Evolutionary conservation across 1,140 invertebrate species (phyloP).

Genomic region (Zaprionus africanus): DNA sequence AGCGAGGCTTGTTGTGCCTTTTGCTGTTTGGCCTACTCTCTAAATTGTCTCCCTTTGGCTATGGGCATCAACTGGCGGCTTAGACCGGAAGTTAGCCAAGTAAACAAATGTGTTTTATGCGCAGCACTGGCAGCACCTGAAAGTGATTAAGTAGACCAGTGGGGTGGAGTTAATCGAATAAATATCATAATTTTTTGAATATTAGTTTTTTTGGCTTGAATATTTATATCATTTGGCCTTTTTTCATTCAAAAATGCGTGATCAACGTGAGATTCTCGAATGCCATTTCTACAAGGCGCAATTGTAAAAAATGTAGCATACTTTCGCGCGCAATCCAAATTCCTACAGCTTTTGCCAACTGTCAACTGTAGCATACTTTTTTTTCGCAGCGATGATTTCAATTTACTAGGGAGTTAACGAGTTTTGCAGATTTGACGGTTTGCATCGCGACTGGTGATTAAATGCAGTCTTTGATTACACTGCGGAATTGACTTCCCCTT

Average conservation of each 20-base stretch:
- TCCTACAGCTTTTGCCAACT: not conserved
- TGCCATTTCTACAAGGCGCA: not conserved
- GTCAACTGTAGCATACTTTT: not conserved
- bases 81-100: slow-evolving; percentile 35
- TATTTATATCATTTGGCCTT: too few relatives aligned
- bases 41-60: slow-evolving; percentile 2
- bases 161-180: too few relatives aligned
- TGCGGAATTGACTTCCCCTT: not conserved
- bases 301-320: not conserved
- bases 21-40: slow-evolving; percentile 65
- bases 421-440: not conserved
- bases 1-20: slow-evolving; percentile 42
- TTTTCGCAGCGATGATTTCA: not conserved
- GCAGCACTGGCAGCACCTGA: not conserved
- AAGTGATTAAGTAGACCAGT: not conserved
- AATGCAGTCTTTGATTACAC: not conserved
- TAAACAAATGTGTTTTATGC: not conserved
- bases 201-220: too few relatives aligned
- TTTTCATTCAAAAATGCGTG: too few relatives aligned
- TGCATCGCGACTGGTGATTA: not conserved
- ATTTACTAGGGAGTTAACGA: not conserved
- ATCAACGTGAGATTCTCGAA: not conserved
- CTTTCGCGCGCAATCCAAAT: not conserved
- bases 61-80: slow-evolving; percentile 49
- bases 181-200: too few relatives aligned